Base-by-base conservation (phyloP, 1,140 invertebrate species). In the Lepidurus arcticus region DNA sequence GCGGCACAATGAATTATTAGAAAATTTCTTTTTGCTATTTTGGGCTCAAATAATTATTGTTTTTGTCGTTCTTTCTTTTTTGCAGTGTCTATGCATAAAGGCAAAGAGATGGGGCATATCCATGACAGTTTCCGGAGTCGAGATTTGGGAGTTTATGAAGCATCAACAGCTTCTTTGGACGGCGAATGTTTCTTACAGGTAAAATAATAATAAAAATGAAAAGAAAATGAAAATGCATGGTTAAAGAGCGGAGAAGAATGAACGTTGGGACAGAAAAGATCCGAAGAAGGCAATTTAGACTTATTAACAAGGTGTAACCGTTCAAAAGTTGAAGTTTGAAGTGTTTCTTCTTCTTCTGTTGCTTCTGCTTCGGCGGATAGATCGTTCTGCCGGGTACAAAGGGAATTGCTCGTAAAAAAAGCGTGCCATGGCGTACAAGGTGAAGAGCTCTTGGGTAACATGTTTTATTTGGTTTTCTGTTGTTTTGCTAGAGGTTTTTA, bases 121-220 rank as follows among this genome's bases (percentile, higher is more conserved):
- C 86, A 87, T 82, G 87, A 88, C 80, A 84, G 90, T 80, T 91
- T 90, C 83, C 87, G 92, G 81, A 88, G 90, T 74, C 87, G 94
- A 81, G 94, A 96, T 82, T 87, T 95, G 83, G 90, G 92, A 73
- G 91, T 93, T 73, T 95, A 94, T 85, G 93, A 95, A 82, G 74
- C 94, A 96, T 34, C 34, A 34, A 34, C 34, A 86, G 90, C 92
- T 82, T 90, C 95, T 85, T 89, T 96, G 80, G 94, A 96, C 85
- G 94, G 94, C 79, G 94, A 97, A 88, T 94, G 95, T 91, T 96
- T 96, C 88, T 88, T 97, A 82, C 94, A 97, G 92, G 94, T 96
- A 87, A 89, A 65, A 65, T 53, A 53, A 5, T 53, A 53, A 9
- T 53, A 65, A 65, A 65, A 65, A 13, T 7, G 13, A 16, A 65